Base-by-base conservation (phyloP, 2,888 invertebrate genomes). In the Rambutsinella grinnellia region DNA sequence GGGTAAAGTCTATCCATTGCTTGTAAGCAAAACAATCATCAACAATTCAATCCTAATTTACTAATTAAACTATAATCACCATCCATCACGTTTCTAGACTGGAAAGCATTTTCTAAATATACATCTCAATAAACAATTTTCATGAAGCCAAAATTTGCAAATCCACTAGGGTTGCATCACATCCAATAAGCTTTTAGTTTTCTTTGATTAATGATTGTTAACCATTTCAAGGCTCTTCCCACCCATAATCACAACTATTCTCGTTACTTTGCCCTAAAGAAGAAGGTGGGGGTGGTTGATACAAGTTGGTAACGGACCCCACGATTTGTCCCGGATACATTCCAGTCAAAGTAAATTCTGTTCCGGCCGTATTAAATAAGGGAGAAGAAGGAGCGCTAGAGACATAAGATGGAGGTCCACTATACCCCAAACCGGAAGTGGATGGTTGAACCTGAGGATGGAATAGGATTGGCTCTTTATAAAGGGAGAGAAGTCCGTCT, bases 381-480 rank as follows among this genome's bases (percentile, higher is more conserved):
- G 95, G 95, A 0, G 95, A 95, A 0, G 94, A 94, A 0, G 95
- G 94, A 6, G 92, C 93, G 76, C 87, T 87, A 0, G 95, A 95
- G 66, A 94, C 90, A 62, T 93, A 91, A 69, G 94, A 95, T 0
- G 94, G 94, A 5, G 95, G 94, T 2, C 93, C 94, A 86, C 94
- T 94, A 94, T 94, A 95, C 19, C 87, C 87, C 53, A 87, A 85
- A 79, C 93, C 94, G 86, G 56, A 1, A 67, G 69, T 56, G 58
- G 27, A 54, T 58, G 24, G 8, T 19, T 27, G 21, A 13, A 28
- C 51, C 19, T 51, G 51, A 17, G 51, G 51, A 57, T 67, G 56
- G 0, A 57, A 53, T 8, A 68, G 28, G 23, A 68, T 68, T 0
- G 58, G 68, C 26, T 68, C 60, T 15, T 56, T 51, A 49, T 60